Evolutionary conservation across 1,140 invertebrate species (phyloP).

Genomic region (Drosophila ogumai): DNA sequence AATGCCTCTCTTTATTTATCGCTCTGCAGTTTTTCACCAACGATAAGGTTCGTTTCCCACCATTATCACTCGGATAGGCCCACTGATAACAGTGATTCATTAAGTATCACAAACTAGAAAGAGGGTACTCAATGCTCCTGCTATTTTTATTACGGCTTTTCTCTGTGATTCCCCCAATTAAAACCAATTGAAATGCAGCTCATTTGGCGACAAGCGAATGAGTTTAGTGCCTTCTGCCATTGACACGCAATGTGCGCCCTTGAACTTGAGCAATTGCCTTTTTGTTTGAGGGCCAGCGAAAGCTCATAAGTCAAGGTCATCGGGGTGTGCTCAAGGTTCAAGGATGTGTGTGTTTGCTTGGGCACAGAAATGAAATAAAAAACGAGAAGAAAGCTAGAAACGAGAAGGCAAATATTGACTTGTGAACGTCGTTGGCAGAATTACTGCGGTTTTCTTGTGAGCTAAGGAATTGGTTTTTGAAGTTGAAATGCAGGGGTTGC

Average conservation of each 20-base stretch:
- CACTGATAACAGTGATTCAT: constrained; percentile 28
- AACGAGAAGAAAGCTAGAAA: not conserved
- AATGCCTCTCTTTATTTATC: constrained; percentile 36
- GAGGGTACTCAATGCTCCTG: not conserved
- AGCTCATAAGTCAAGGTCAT: constrained; percentile 42
- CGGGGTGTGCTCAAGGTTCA: constrained; percentile 28
- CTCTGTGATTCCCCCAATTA: constrained; percentile 18
- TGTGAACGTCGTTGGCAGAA: not conserved
- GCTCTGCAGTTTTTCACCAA: not conserved
- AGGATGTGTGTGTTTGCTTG: constrained; percentile 20
- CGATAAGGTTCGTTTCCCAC: constrained; percentile 25
- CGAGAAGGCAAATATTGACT: not conserved
- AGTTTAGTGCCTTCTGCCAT: constrained; percentile 4
- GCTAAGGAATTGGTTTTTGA: constrained; percentile 4
- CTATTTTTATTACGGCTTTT: not conserved
- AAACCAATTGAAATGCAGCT: constrained; percentile 27
- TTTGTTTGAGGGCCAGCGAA: constrained; percentile 11
- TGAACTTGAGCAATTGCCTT: constrained; percentile 47
- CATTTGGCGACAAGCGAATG: constrained; percentile 20
- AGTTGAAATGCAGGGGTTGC: constrained; percentile 1
- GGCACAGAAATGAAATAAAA: not conserved
- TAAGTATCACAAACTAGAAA: not conserved
- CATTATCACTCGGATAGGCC: constrained; percentile 18
- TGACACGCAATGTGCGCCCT: constrained; percentile 40
- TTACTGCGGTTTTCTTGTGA: constrained; percentile 5